Percentiles rank a stretch among this genome's conserved stretches.
Evolutionary conservation across 1,140 invertebrate genomes (phyloP).

Genomic region (Gonatopus flavifemur): DNA sequence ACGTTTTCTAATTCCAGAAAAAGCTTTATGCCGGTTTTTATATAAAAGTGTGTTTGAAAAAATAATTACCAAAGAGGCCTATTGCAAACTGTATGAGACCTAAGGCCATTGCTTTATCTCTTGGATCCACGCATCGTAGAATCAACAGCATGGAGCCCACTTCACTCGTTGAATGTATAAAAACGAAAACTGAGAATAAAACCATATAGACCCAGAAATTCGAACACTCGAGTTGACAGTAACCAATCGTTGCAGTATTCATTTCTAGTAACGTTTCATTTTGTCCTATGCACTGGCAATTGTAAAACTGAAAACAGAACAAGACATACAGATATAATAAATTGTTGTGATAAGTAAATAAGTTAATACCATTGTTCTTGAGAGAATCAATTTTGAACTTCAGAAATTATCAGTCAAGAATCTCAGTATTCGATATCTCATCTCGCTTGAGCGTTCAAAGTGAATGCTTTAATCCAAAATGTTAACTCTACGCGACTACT

Average conservation of each 20-base stretch:
- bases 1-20: no score
- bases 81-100: slow-evolving; percentile 92
- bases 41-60: no score
- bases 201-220: slow-evolving; percentile 83
- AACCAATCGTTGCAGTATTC: slow-evolving; percentile 65
- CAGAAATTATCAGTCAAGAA: no score
- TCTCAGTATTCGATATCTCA: no score
- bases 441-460: no score
- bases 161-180: slow-evolving; percentile 89
- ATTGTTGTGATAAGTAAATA: no score
- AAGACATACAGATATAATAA: no score
- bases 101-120: slow-evolving; percentile 92
- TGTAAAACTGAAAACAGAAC: slow-evolving; percentile 63
- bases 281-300: slow-evolving; percentile 73
- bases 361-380: no score
- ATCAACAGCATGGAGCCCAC: slow-evolving; percentile 89
- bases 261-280: slow-evolving; percentile 42
- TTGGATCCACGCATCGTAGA: slow-evolving; percentile 85
- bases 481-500: no score
- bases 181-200: slow-evolving; percentile 84
- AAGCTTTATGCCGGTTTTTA: no score
- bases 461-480: no score
- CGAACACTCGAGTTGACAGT: slow-evolving; percentile 76
- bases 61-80: slow-evolving; percentile 77
- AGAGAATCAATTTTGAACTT: no score